Base-by-base conservation (phyloP, 2,888 invertebrate genomes). In the Arge pagana region DNA sequence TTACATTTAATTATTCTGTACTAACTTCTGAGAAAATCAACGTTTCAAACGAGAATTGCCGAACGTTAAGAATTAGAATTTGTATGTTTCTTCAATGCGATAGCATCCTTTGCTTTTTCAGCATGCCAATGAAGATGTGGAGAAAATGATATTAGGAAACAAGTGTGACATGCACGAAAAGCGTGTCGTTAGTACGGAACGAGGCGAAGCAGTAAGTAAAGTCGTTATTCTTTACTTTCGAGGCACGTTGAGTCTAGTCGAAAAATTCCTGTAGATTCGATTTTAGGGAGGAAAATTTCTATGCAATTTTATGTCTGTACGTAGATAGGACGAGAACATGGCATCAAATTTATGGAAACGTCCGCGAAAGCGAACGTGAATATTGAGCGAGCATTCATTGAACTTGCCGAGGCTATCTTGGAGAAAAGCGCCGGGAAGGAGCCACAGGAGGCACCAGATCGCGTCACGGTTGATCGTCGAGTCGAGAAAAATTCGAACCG, bases 161-260 rank as follows among this genome's bases (percentile, higher is more conserved):
- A 97, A 97, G 82, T 95, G 96, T 83, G 97, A 97, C 81, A 93
- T 96, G 93, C 90, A 93, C 66, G 96, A 96, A 70, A 95, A 92
- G 77, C 82, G 96, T 63, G 88, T 92, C 55, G 96, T 97, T 51
- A 90, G 88, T 78, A 94, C 89, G 79, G 95, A 94, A 69, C 85
- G 91, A 54, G 97, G 96, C 55, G 95, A 96, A 79, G 88, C 89
- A 65, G 95, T 95, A 78, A 86, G 89, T 85, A 11, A 13, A 15
- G 49, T 50, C 6, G 7, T 26, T 24, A 10, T 48, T n/a, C 6
- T 18, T 33, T 43, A 33, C 45, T n/a, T n/a, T n/a, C n/a, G n/a
- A n/a, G n/a, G n/a, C n/a, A n/a, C n/a, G n/a, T n/a, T n/a, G n/a
- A n/a, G n/a, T n/a, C n/a, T n/a, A n/a, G n/a, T n/a, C n/a, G n/a